These are phyloP conservation scores for Aphidius gifuensis DNA, from an alignment of 1,140 invertebrate genomes.

Conservation along the genomic window DNA sequence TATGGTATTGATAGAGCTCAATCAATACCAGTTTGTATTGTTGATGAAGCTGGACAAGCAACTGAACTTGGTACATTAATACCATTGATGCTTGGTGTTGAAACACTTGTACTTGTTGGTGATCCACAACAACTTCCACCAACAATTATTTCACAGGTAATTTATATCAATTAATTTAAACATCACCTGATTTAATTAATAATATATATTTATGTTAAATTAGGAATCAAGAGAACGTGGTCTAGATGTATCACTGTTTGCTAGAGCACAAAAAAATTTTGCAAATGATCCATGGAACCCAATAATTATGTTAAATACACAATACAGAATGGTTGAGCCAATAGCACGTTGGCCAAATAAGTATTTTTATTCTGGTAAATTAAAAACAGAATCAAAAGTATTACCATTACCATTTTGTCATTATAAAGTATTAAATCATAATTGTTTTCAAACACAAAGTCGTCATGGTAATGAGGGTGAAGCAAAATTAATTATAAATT, in stretches of 20 bases:
- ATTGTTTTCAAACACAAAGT: constrained; percentile 39
- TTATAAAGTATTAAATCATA: constrained; percentile 60
- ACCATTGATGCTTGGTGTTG: constrained; percentile 71
- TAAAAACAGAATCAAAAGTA: constrained; percentile 53
- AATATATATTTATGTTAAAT: neutral
- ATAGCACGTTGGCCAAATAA: constrained; percentile 73
- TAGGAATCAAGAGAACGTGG: constrained; percentile 60
- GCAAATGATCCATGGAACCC: constrained; percentile 31
- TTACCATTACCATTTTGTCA: constrained; percentile 47
- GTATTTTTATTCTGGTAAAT: constrained; percentile 69
- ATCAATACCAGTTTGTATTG: constrained; percentile 76
- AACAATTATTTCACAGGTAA: constrained; percentile 62
- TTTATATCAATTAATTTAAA: too few species aligned
- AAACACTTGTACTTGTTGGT: constrained; percentile 79
- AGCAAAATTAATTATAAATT: constrained; percentile 14
- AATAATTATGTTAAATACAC: constrained; percentile 63
- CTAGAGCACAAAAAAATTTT: constrained; percentile 58
- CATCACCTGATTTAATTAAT: neutral
- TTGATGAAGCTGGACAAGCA: constrained; percentile 89
- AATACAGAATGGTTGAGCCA: constrained; percentile 85
- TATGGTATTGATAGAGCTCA: neutral
- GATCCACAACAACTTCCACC: constrained; percentile 85
- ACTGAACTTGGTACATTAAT: constrained; percentile 80
- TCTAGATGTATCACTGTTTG: constrained; percentile 64
- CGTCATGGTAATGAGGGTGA: constrained; percentile 3